Conservation (phyloP, 2,888 invertebrate genomes). For the Seira sanloemensis region DNA sequence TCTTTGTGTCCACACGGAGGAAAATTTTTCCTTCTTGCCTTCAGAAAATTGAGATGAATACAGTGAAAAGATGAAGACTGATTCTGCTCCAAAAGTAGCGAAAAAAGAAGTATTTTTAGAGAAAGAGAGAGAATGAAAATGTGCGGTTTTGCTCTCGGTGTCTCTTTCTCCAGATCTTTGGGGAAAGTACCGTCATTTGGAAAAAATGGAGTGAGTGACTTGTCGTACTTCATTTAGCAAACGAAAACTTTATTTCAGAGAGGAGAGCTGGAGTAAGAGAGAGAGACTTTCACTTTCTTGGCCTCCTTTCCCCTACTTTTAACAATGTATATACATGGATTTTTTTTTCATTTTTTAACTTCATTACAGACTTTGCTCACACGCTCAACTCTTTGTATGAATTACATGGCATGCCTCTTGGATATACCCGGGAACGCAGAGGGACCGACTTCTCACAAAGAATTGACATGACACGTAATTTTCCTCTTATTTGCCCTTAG, state of each 20-base stretch:
- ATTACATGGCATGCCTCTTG: slow-evolving; percentile 42
- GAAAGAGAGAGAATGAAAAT: slow-evolving; percentile 18
- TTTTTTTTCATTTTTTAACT: slow-evolving; percentile 26
- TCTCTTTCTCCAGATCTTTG: not conserved
- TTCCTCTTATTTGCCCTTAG: slow-evolving; percentile 51
- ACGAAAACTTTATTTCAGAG: not conserved
- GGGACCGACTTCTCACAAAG: not conserved
- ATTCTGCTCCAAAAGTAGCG: not conserved
- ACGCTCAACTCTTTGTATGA: slow-evolving; percentile 19
- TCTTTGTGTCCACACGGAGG: slow-evolving; percentile 1
- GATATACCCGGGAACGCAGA: slow-evolving; percentile 24
- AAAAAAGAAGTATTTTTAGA: too few relatives aligned
- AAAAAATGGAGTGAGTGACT: not conserved
- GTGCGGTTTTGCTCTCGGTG: not conserved
- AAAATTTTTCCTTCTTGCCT: not conserved
- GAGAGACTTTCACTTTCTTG: not conserved
- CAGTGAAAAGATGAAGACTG: not conserved
- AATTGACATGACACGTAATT: slow-evolving; percentile 51
- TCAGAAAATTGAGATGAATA: not conserved
- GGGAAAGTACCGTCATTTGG: too few relatives aligned
- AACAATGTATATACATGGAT: not conserved
- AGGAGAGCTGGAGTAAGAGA: not conserved
- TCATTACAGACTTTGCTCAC: slow-evolving; percentile 48
- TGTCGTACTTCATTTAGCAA: not conserved
- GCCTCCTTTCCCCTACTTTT: not conserved